Evolutionary conservation across 2,888 invertebrate genomes (phyloP).

Genomic region (Entomobrya multifasciata): DNA sequence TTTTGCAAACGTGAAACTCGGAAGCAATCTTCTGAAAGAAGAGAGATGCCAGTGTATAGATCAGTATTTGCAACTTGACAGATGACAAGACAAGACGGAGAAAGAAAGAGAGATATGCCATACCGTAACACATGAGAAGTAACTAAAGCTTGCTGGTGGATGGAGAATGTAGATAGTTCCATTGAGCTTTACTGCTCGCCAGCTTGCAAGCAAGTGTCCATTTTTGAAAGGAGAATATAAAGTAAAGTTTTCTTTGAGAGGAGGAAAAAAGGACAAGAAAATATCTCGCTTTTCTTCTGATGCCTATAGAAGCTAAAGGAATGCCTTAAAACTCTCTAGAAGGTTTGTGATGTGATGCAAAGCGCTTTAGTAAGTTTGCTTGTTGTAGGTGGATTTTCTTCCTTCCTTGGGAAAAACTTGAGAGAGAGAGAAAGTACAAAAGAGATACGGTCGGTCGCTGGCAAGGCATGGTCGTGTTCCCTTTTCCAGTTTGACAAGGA

Average conservation of each 20-base stretch:
- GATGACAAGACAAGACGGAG: slow-evolving; percentile 61
- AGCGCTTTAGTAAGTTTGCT: slow-evolving; percentile 25
- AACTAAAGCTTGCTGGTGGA: no score
- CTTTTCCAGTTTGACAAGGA: slow-evolving; percentile 69
- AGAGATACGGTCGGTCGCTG: slow-evolving; percentile 63
- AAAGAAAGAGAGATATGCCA: slow-evolving; percentile 6
- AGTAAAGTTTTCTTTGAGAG: no score
- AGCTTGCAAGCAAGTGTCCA: slow-evolving; percentile 31
- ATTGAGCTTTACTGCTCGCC: no score
- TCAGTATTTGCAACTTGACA: slow-evolving; percentile 70
- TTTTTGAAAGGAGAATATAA: no score
- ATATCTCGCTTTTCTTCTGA: slow-evolving; percentile 12
- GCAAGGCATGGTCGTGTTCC: slow-evolving; percentile 57
- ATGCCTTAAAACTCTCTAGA: neutral
- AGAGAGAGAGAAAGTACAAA: slow-evolving; percentile 47
- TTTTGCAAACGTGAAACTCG: neutral
- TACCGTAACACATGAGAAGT: neutral
- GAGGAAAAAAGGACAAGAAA: slow-evolving; percentile 1
- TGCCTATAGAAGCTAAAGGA: neutral
- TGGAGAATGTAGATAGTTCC: no score
- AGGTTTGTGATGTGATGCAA: no score
- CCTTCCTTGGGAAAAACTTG: slow-evolving; percentile 39
- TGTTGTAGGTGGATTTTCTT: slow-evolving; percentile 64
- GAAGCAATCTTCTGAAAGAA: neutral
- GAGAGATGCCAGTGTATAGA: slow-evolving; percentile 42